These are phyloP conservation scores for Pheucticus melanocephalus DNA, from an alignment of 2,113 vertebrate genomes.

Conservation along the genomic window DNA sequence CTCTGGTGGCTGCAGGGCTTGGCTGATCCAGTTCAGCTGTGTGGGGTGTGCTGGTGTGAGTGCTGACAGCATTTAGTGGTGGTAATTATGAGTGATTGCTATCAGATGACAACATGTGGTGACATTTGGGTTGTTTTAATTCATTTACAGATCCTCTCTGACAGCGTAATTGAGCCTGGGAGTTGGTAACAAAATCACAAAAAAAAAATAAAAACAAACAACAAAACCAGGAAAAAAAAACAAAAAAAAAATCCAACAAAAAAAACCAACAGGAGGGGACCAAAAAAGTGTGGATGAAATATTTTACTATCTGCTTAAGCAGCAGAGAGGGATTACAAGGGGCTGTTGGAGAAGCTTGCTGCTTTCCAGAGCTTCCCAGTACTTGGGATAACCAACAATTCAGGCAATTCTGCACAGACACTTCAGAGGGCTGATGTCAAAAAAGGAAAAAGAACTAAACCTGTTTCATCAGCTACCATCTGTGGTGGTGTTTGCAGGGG, in stretches of 20 bases:
- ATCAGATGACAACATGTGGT: not conserved
- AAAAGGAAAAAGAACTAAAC: not conserved
- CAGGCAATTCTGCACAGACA: not conserved
- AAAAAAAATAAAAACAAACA: not conserved
- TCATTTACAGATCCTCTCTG: not conserved
- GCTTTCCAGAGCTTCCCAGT: not conserved
- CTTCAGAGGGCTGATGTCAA: not conserved
- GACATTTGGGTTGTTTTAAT: not conserved
- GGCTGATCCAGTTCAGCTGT: not conserved
- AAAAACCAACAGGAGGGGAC: not conserved
- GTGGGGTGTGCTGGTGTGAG: not conserved
- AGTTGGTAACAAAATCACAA: not conserved
- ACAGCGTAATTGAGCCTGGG: not conserved
- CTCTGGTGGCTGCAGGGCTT: not conserved
- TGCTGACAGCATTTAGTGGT: not conserved
- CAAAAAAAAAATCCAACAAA: not conserved
- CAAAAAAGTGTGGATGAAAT: not conserved
- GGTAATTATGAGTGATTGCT: not conserved
- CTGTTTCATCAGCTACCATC: not conserved
- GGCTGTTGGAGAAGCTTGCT: not conserved
- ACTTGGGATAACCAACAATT: not conserved
- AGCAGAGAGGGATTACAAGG: not conserved
- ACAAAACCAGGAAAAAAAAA: not conserved
- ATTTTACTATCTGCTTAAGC: not conserved
- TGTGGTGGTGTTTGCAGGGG: too few relatives aligned